Evolutionary conservation across 2,797 vertebrate species (phyloP).

Genomic region (Tapirus indicus): DNA sequence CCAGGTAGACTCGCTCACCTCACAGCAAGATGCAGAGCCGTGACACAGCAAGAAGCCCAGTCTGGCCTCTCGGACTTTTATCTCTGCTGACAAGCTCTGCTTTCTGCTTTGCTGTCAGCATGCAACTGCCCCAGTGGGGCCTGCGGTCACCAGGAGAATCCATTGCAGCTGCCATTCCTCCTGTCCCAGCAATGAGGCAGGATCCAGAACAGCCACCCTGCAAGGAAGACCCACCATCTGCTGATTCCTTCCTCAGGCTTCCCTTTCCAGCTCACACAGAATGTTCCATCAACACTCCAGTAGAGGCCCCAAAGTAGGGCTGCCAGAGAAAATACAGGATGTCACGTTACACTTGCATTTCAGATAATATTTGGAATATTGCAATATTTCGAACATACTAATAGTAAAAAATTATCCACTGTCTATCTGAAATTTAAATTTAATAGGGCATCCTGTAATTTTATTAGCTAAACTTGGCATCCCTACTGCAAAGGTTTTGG

Average conservation of each 20-base stretch:
- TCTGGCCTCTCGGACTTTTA: accelerated
- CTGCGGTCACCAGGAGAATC: not conserved
- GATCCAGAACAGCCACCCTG: not conserved
- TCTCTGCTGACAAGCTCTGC: not conserved
- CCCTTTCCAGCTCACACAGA: not conserved
- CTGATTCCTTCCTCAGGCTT: not conserved
- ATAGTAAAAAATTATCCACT: not conserved
- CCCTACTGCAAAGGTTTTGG: not conserved
- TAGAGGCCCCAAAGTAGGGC: not conserved
- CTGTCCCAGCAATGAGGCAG: not conserved
- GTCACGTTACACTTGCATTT: not conserved
- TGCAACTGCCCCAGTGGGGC: not conserved
- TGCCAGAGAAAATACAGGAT: not conserved
- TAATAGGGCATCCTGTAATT: not conserved
- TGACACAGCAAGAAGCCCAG: not conserved
- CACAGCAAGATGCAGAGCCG: not conserved
- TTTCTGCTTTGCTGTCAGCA: not conserved
- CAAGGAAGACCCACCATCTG: accelerated
- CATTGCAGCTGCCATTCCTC: not conserved
- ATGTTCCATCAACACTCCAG: not conserved
- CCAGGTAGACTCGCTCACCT: not conserved
- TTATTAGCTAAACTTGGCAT: not conserved
- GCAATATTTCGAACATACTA: not conserved
- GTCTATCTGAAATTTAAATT: not conserved
- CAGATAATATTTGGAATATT: not conserved